These are phyloP conservation scores for Lophochroa leadbeateri DNA, from an alignment of 2,113 vertebrate genomes.

Conservation along the genomic window DNA sequence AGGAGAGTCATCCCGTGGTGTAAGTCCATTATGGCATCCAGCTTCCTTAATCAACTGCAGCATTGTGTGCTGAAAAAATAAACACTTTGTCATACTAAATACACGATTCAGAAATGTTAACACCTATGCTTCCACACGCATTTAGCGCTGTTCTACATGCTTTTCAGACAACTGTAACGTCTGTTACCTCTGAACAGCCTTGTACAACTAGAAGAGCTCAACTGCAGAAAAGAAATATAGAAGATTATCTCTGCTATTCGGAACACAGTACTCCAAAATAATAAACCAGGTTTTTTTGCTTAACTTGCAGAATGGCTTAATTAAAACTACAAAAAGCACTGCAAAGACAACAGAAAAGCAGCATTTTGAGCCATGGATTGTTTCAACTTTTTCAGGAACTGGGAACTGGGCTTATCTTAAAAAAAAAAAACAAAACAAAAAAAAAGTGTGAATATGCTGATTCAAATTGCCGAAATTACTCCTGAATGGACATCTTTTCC, in stretches of 20 bases:
- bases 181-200: background rate
- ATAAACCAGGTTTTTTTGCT: background rate
- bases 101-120: accelerated
- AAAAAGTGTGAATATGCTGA: background rate
- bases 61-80: slow-evolving; percentile 85
- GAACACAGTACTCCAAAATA: background rate
- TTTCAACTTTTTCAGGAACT: background rate
- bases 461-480: background rate
- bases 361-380: background rate
- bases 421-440: background rate
- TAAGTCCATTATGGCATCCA: slow-evolving; percentile 89
- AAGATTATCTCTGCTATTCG: background rate
- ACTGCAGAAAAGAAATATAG: background rate
- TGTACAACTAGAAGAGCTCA: background rate
- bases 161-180: background rate
- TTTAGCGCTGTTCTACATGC: background rate
- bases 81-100: background rate
- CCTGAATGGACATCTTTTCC: background rate
- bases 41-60: slow-evolving; percentile 95
- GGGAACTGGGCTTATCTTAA: background rate
- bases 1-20: slow-evolving; percentile 86
- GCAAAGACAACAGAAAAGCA: background rate
- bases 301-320: background rate
- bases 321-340: background rate
- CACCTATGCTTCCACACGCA: background rate